phyloP scores from a whole-genome alignment of 2,797 vertebrate genomes.

The Megaceryle alcyon region DNA sequence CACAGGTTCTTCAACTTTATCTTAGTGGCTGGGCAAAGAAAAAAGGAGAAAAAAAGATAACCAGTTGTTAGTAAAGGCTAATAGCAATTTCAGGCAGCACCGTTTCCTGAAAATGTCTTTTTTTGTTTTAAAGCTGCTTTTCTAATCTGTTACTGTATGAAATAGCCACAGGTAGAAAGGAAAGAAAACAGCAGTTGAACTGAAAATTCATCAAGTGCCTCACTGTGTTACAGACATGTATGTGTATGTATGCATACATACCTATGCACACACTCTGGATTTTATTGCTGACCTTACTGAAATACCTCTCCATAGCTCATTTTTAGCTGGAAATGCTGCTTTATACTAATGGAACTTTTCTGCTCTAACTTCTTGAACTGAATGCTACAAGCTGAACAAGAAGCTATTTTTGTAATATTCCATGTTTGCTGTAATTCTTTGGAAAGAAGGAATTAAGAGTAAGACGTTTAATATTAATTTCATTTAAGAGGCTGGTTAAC shows the following conservation, averaged over 20 bases:
- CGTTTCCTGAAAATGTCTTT: neutral
- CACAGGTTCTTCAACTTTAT: neutral
- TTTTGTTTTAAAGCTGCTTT: neutral
- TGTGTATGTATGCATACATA: rapidly evolving
- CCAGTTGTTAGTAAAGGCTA: neutral
- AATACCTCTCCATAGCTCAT: neutral
- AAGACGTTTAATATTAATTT: conserved; percentile 43
- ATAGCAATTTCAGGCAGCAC: neutral
- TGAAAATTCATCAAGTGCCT: neutral
- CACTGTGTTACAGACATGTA: neutral
- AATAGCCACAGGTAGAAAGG: neutral
- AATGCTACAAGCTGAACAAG: neutral
- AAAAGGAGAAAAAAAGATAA: neutral
- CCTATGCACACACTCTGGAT: neutral
- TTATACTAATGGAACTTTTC: neutral
- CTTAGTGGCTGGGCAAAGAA: no score
- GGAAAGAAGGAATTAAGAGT: conserved; percentile 38
- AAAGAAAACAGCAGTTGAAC: neutral
- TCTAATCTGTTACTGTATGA: neutral
- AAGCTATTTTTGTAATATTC: conserved; percentile 16
- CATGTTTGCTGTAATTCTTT: neutral
- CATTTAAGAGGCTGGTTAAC: conserved; percentile 30
- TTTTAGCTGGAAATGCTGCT: neutral
- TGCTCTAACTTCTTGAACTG: neutral
- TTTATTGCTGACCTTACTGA: neutral